A percentile compares a stretch with the other conserved stretches of the same genome.
Evolutionary conservation across 2,113 vertebrate genomes (phyloP).

Genomic region (Myotis yumanensis): DNA sequence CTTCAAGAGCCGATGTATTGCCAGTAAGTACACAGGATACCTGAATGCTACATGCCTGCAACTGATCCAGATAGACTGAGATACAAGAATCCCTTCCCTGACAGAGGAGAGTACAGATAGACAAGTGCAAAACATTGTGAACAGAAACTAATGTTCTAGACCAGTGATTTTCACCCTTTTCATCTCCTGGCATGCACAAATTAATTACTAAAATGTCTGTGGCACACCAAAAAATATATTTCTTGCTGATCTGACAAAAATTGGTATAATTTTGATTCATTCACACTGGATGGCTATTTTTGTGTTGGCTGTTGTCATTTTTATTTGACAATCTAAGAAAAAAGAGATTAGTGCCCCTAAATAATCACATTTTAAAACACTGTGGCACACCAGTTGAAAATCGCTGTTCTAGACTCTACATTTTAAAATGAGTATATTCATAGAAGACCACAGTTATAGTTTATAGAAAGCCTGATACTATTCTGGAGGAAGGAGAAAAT

Average conservation of each 20-base stretch:
- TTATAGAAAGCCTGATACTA: neutral
- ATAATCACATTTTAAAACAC: neutral
- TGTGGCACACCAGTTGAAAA: neutral
- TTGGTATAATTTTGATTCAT: neutral
- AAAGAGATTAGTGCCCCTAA: neutral
- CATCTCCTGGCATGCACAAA: neutral
- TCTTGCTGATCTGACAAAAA: neutral
- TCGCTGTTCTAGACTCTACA: neutral
- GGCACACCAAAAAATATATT: neutral
- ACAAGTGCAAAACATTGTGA: neutral
- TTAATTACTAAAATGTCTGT: neutral
- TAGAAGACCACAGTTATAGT: neutral
- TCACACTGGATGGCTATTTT: neutral
- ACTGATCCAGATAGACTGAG: neutral
- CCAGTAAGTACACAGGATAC: neutral
- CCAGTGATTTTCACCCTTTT: neutral
- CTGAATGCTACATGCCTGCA: neutral
- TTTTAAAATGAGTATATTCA: neutral
- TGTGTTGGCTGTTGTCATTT: neutral
- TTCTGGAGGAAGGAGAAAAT: conserved; percentile 19
- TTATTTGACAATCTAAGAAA: neutral
- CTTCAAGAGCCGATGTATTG: neutral
- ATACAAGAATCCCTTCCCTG: neutral
- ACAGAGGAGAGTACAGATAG: neutral
- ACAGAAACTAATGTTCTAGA: neutral